Percentiles rank a stretch among this genome's conserved stretches.
phyloP scores from a whole-genome alignment of 2,113 vertebrate species.

The rat (Rattus norvegicus) region GRCr8 NC_086020.1:227193501-227194000 shows the following conservation, averaged over 20 bases:
- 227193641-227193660: slow-evolving; percentile 68
- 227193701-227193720: slow-evolving; percentile 69
- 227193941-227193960: background rate
- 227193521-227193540: slow-evolving; percentile 61
- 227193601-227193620: slow-evolving; percentile 56
- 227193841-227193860: background rate
- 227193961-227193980: background rate
- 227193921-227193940: background rate
- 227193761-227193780: slow-evolving; percentile 38
- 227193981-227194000: background rate
- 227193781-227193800: slow-evolving; percentile 18
- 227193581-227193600: slow-evolving; percentile 63
- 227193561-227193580: slow-evolving; percentile 47
- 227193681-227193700: slow-evolving; percentile 63
- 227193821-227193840: background rate
- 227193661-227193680: slow-evolving; percentile 73
- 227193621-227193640: slow-evolving; percentile 41
- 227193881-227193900: background rate
- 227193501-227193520: slow-evolving; percentile 63
- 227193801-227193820: background rate
- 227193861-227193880: slow-evolving; percentile 35
- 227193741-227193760: slow-evolving; percentile 22
- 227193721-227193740: slow-evolving; percentile 61
- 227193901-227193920: background rate
- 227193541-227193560: slow-evolving; percentile 66